These are phyloP conservation scores for Drosophila kikkawai DNA, from an alignment of 1,140 invertebrate species.

Conservation along the genomic window DNA sequence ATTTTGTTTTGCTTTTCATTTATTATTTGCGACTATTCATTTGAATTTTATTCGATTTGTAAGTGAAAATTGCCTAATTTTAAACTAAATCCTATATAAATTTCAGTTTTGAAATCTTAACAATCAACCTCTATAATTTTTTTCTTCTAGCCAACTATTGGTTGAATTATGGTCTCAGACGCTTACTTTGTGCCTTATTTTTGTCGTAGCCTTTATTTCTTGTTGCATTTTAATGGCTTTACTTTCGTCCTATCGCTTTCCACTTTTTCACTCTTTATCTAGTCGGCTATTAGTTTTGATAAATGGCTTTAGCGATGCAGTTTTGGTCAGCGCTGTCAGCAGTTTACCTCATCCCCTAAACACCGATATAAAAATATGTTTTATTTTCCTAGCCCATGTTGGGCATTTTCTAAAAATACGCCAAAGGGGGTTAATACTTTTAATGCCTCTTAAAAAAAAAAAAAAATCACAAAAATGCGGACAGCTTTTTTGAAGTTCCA, in stretches of 20 bases:
- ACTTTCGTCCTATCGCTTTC: slow-evolving; percentile 35
- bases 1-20: too few species aligned
- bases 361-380: slow-evolving; percentile 37
- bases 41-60: not conserved
- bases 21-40: not conserved
- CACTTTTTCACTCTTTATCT: slow-evolving; percentile 60
- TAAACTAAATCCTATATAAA: not conserved
- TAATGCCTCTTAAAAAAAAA: slow-evolving; percentile 3
- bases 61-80: not conserved
- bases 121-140: not conserved
- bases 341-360: slow-evolving; percentile 35
- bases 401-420: slow-evolving; percentile 21
- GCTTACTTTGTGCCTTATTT: not conserved
- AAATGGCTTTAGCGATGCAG: slow-evolving; percentile 53
- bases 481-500: not conserved
- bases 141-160: slow-evolving; percentile 6
- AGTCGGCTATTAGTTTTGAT: slow-evolving; percentile 68
- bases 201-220: slow-evolving; percentile 11
- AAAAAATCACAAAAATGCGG: not conserved
- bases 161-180: slow-evolving; percentile 9
- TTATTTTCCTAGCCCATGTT: slow-evolving; percentile 5
- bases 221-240: slow-evolving; percentile 53
- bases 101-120: not conserved
- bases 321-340: slow-evolving; percentile 54
- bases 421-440: not conserved